These are phyloP conservation scores for Rhynchopsitta pachyrhyncha DNA, from an alignment of 2,113 vertebrate species.

Conservation along the genomic window DNA sequence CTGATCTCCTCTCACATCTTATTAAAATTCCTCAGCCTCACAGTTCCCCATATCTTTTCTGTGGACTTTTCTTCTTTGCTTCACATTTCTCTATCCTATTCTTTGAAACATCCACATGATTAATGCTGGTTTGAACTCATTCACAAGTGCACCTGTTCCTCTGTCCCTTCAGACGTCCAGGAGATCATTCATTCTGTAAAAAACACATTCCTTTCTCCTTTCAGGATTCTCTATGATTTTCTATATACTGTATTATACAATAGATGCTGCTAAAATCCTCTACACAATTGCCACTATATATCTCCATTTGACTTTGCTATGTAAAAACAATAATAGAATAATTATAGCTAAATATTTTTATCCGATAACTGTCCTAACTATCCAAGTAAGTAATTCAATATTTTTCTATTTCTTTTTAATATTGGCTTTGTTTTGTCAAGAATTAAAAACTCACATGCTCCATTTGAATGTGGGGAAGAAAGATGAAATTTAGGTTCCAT, in stretches of 20 bases:
- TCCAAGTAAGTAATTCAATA: not conserved
- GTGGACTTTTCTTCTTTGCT: slow-evolving; percentile 8
- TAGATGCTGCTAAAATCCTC: not conserved
- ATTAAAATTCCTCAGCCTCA: not conserved
- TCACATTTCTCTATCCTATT: not conserved
- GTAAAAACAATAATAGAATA: not conserved
- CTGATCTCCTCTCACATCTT: not conserved
- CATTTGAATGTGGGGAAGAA: not conserved
- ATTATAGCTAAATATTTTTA: not conserved
- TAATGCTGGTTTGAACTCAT: slow-evolving; percentile 19
- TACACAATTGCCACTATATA: not conserved
- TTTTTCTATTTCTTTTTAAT: not conserved
- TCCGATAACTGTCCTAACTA: not conserved
- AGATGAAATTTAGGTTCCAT: not conserved
- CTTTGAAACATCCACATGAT: slow-evolving; percentile 26
- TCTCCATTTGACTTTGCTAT: not conserved
- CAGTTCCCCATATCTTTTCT: not conserved
- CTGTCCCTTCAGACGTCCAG: not conserved
- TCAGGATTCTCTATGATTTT: not conserved
- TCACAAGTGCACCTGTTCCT: slow-evolving; percentile 17
- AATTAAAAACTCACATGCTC: not conserved
- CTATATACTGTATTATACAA: not conserved
- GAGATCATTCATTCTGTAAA: slow-evolving; percentile 6
- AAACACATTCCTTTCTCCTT: not conserved
- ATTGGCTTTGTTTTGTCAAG: not conserved